These are phyloP conservation scores for Stegodyphus mimosarum DNA, from an alignment of 1,140 invertebrate species.

Conservation along the genomic window DNA sequence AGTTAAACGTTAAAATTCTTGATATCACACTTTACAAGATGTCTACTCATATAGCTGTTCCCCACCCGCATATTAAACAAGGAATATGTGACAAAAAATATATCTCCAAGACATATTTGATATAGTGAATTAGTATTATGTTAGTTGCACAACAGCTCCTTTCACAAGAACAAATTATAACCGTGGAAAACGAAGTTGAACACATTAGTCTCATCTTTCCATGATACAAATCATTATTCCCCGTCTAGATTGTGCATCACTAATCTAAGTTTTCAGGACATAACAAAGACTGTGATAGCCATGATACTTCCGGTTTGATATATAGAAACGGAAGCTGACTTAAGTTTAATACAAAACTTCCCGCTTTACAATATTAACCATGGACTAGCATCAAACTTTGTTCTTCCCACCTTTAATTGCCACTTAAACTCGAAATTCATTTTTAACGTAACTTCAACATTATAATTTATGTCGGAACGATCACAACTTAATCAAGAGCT, in stretches of 20 bases:
- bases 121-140: no score
- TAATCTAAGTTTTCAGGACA: conserved; percentile 50
- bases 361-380: conserved; percentile 8
- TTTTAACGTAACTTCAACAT: conserved; percentile 36
- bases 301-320: neutral
- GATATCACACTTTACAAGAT: neutral
- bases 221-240: neutral
- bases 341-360: conserved; percentile 1
- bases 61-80: neutral
- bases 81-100: neutral
- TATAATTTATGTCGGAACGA: conserved; percentile 38
- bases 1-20: neutral
- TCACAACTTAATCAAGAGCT: conserved; percentile 42
- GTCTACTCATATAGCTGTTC: neutral
- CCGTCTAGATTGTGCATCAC: conserved; percentile 46
- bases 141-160: no score
- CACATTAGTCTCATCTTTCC: neutral
- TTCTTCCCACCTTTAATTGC: conserved; percentile 49
- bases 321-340: conserved; percentile 24
- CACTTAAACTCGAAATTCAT: conserved; percentile 39
- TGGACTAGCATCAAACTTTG: conserved; percentile 51
- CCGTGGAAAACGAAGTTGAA: no score
- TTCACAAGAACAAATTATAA: no score
- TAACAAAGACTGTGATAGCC: conserved; percentile 26
- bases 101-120: neutral